phyloP scores from a whole-genome alignment of 2,797 vertebrate genomes.

The Sus cebifrons region DNA sequence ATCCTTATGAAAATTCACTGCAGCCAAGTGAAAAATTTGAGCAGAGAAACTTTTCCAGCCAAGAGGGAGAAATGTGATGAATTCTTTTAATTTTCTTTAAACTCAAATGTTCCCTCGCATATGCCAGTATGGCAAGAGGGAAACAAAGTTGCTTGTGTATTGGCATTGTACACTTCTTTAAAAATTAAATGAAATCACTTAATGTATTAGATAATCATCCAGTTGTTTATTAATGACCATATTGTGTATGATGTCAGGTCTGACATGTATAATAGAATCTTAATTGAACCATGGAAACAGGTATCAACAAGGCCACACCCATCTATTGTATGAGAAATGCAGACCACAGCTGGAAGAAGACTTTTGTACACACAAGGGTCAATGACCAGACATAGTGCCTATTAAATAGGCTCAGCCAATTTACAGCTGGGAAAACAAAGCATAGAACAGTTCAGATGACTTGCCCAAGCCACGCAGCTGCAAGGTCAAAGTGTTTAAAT shows the following conservation, averaged over 20 bases:
- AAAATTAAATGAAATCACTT: constrained; percentile 60
- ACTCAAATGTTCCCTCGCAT: constrained; percentile 72
- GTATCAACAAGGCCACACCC: not conserved
- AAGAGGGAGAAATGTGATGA: constrained; percentile 76
- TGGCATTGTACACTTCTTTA: not conserved
- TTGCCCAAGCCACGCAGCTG: not conserved
- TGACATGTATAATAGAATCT: not conserved
- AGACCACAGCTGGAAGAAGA: not conserved
- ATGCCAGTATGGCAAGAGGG: constrained; percentile 44
- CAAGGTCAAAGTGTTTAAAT: not conserved
- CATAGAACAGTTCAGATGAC: not conserved
- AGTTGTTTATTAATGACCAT: constrained; percentile 48
- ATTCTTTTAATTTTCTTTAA: constrained; percentile 85
- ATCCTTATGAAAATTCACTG: constrained; percentile 47
- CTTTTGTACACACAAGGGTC: not conserved
- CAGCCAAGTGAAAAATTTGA: constrained; percentile 71
- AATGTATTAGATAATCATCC: constrained; percentile 19
- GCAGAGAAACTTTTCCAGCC: constrained; percentile 74
- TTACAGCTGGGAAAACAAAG: not conserved
- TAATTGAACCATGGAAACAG: not conserved
- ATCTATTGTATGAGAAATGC: not conserved
- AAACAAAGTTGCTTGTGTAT: constrained; percentile 43
- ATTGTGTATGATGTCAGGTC: not conserved
- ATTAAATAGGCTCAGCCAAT: not conserved
- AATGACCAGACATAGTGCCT: not conserved